Evolutionary conservation across 2,797 vertebrate genomes (phyloP).

Genomic region (Passerculus sandwichensis): DNA sequence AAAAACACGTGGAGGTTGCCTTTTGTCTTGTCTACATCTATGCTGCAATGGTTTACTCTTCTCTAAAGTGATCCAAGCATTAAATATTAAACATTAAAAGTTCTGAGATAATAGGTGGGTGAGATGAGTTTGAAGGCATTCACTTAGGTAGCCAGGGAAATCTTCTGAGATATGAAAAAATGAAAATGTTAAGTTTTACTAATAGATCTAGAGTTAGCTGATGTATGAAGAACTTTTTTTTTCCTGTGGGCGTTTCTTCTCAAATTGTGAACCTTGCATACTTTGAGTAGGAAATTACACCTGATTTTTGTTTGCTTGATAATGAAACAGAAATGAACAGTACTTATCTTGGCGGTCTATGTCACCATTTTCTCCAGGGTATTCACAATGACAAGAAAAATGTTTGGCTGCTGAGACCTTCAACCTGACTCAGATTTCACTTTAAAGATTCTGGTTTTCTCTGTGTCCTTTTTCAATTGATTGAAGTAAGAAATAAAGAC

Average conservation of each 20-base stretch:
- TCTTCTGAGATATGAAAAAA: background rate
- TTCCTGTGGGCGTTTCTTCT: background rate
- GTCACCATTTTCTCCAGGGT: background rate
- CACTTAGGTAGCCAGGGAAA: background rate
- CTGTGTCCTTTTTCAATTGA: background rate
- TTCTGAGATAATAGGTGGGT: background rate
- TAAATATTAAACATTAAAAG: background rate
- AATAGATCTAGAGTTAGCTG: background rate
- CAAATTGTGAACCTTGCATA: background rate
- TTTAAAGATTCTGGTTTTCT: background rate
- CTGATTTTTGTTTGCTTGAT: background rate
- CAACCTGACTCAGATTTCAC: background rate
- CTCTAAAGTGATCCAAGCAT: background rate
- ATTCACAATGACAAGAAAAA: background rate
- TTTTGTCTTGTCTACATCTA: background rate
- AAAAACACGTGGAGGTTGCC: background rate
- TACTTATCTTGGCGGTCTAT: background rate
- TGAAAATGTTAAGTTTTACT: background rate
- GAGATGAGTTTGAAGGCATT: background rate
- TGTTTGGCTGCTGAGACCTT: background rate
- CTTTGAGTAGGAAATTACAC: background rate
- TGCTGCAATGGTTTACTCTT: background rate
- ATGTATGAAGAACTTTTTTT: background rate
- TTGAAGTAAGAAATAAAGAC: background rate
- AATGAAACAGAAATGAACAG: background rate